Base-by-base conservation (phyloP, 2,113 vertebrate genomes). In the Chloebia gouldiae region DNA sequence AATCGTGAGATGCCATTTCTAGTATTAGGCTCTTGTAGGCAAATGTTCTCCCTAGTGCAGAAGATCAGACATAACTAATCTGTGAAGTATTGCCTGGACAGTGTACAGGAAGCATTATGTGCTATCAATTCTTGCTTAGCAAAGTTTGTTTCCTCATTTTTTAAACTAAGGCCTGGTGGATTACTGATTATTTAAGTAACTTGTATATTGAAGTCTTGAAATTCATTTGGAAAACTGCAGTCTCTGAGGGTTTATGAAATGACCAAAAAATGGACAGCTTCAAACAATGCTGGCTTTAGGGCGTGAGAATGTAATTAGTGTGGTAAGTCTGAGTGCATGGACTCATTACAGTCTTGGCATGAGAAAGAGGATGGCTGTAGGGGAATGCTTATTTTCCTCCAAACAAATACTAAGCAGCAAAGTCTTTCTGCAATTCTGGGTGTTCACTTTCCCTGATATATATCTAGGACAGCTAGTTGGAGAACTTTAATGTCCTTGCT, bases 181-280 rank as follows among this genome's bases (percentile, higher is more conserved):
- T 91, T 88, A 57, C 77, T 84, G 92, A 81, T 65, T 70, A 49
- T 83, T 86, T 81, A 81, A 95, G 56, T 30, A 77, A 78, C 81
- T 96, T 97, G 68, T 59, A 35, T 96, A 89, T 39, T 92, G 45
- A 77, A 68, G 49, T 96, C 80, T 45, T 82, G 73, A 94, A 94
- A 90, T 92, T 76, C 35, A 47, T 81, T 86, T 95, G 84, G 95
- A 94, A 93, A 82, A 71, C 47, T 63, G 18, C 15, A 83, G 79
- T 94, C 93, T 94, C 94, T 78, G 75, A 95, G 88, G 85, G 85
- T 81, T 96, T 96, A 31, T 83, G 49, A 94, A 94, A 90, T 86
- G 45, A 78, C 56, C 1, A 1, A 93, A 80, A 59, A 83, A 77
- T 54, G 75, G 56, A 65, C 68, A 59, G 66, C 60, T 85, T 95